A percentile compares a stretch with the other conserved stretches of the same genome.
Conservation (phyloP, 2,797 vertebrate genomes). For the Pantherophis vulpinus region DNA sequence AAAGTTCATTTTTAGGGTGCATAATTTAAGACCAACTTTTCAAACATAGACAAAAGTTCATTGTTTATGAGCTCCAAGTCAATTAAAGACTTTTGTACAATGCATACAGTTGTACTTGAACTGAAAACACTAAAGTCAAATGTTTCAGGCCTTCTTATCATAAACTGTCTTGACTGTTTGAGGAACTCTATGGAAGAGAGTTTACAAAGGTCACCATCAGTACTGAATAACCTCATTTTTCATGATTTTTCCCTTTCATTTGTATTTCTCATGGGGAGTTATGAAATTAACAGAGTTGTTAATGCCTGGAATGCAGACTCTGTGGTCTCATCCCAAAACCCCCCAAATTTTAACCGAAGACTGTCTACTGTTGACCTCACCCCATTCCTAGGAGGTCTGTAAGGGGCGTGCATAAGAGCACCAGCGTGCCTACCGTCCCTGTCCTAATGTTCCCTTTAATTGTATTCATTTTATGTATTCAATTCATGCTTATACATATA, state of each 20-base stretch:
- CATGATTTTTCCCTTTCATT: neutral
- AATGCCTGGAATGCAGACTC: too few species aligned
- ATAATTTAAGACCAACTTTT: slow-evolving; percentile 1
- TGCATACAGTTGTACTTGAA: neutral
- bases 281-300: too few species aligned
- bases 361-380: too few species aligned
- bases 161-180: neutral
- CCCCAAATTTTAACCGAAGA: too few species aligned
- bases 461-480: too few species aligned
- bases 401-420: too few species aligned
- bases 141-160: neutral
- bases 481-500: too few species aligned
- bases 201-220: too few species aligned
- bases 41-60: neutral
- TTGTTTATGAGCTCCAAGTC: neutral
- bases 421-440: too few species aligned
- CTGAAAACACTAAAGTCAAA: neutral
- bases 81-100: neutral
- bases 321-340: too few species aligned
- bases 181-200: neutral
- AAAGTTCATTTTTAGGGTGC: neutral
- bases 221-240: neutral
- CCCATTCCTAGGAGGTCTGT: too few species aligned
- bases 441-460: too few species aligned
- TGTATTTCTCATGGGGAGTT: neutral